These are phyloP conservation scores for Ranitomeya variabilis DNA, from an alignment of 2,113 vertebrate species.

Conservation along the genomic window DNA sequence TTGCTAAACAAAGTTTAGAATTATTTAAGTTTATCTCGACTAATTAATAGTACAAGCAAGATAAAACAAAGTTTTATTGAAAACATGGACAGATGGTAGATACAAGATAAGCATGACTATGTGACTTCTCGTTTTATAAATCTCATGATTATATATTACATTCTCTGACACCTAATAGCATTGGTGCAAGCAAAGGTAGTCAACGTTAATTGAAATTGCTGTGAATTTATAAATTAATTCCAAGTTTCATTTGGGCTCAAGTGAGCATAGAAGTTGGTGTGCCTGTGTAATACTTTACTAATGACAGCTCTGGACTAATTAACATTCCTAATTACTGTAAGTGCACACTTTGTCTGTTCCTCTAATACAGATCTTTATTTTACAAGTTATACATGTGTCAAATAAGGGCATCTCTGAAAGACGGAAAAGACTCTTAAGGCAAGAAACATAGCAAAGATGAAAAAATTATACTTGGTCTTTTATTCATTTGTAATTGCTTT, in stretches of 20 bases:
- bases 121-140: neutral
- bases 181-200: slow-evolving; percentile 3
- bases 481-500: neutral
- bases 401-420: neutral
- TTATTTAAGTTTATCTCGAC: neutral
- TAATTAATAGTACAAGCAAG: neutral
- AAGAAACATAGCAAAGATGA: neutral
- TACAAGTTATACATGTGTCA: slow-evolving; percentile 16
- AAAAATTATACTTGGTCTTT: neutral
- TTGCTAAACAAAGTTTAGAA: too few relatives aligned
- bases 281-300: slow-evolving; percentile 15
- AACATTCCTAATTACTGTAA: slow-evolving; percentile 40
- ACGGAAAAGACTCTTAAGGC: neutral
- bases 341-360: slow-evolving; percentile 18
- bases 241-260: slow-evolving; percentile 29
- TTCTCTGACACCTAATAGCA: neutral
- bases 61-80: neutral
- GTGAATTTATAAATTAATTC: slow-evolving; percentile 31
- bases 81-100: neutral
- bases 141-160: neutral
- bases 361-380: slow-evolving; percentile 11
- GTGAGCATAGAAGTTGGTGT: slow-evolving; percentile 28
- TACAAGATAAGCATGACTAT: neutral
- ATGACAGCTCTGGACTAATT: slow-evolving; percentile 36
- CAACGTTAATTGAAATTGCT: slow-evolving; percentile 29